Evolutionary conservation across 2,888 invertebrate species (phyloP), one percentile per base, ranked within the genome.

Genomic region (Saturnia pavonia): DNA sequence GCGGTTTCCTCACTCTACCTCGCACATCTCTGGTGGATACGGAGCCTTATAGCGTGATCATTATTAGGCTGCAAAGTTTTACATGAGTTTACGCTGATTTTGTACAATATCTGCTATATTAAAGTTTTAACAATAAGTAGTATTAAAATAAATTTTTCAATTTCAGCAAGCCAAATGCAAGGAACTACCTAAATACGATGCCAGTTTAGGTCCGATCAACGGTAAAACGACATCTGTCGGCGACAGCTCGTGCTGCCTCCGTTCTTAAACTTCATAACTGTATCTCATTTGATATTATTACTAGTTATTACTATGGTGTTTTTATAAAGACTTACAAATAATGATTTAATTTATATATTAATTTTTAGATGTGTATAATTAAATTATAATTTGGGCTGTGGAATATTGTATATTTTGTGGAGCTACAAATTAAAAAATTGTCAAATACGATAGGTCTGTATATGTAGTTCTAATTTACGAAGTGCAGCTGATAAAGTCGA

Each of bases 161-260:
- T 95, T 94, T 22, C 92, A 97, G 95, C 97, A 97, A 95, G 97
- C 97, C n/a, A 95, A 97, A 88, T 96, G 96, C 92, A 97, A 97
- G 92, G 97, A 97, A 89, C 88, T 97, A 77, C 96, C 96, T 43
- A 95, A 96, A 85, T 97, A 97, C 81, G 96, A 97, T 80, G 95
- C 95, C 68, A 96, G 95, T 82, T 91, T 96, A 80, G 96, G 96
- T 43, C 95, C 95, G 63, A 96, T 96, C 79, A 96, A 96, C 81
- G 96, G 96, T 54, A 95, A 96, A 84, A 96, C 96, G 25, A 96
- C 96, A 68, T 94, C 96, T 12, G 95, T 96, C 57, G 95, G 95
- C 71, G 96, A 96, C 80, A 94, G 94, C 72, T 95, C 95, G 70
- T 96, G 96, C 84, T 96, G 96, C 78, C 84, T 88, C 40, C 91